Conservation (phyloP, 2,797 vertebrate species). For the Centroberyx gerrardi region DNA sequence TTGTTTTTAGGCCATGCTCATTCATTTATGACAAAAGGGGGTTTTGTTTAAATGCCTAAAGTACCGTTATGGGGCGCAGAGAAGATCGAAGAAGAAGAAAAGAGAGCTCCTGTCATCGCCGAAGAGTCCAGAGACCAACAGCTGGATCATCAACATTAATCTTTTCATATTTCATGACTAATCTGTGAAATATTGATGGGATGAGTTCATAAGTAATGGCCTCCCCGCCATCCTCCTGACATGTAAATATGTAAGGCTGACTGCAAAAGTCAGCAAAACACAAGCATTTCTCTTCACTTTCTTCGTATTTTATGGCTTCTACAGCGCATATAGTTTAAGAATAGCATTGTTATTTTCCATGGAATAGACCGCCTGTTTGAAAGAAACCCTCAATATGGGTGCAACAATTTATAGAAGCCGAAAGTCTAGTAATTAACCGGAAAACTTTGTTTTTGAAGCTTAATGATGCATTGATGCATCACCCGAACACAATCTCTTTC, state of each 20-base stretch:
- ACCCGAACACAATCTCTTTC: constrained; percentile 60
- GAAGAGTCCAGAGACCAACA: constrained; percentile 82
- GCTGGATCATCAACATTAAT: constrained; percentile 85
- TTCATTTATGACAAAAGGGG: constrained; percentile 1
- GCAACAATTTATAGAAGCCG: constrained; percentile 38
- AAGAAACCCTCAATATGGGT: constrained; percentile 22
- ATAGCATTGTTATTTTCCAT: constrained; percentile 41
- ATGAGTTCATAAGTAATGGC: constrained; percentile 83
- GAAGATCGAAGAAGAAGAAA: not conserved
- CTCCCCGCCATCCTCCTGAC: constrained; percentile 82
- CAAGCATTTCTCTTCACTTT: not conserved
- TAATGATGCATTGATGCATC: constrained; percentile 76
- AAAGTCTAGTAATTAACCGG: constrained; percentile 66
- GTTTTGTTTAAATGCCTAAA: not conserved
- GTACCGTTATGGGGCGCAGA: not conserved
- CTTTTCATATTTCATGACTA: constrained; percentile 88
- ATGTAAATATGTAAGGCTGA: constrained; percentile 80
- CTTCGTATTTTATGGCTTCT: not conserved
- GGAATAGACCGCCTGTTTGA: constrained; percentile 32
- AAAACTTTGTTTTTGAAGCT: constrained; percentile 67
- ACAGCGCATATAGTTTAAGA: not conserved
- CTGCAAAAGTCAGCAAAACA: constrained; percentile 71
- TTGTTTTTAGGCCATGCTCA: constrained; percentile 3
- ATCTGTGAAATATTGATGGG: constrained; percentile 88
- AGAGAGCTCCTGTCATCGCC: constrained; percentile 14